Evolutionary conservation across 1,140 invertebrate species (phyloP), one percentile per base, ranked within the genome.

Genomic region (Anastatus disparis): DNA sequence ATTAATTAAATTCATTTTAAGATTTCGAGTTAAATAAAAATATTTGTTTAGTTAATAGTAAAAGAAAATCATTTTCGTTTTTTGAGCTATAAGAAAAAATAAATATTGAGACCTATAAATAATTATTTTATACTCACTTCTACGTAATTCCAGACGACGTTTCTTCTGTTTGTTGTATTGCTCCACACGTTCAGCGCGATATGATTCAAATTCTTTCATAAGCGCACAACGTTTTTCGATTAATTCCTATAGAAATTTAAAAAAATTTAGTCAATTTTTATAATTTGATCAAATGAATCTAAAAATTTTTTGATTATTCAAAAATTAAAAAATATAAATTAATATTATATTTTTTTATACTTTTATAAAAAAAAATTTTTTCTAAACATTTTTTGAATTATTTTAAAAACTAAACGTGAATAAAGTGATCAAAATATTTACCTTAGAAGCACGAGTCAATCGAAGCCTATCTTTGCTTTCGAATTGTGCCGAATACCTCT

Each of bases 401-500:
- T n/a, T n/a, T n/a, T n/a, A n/a, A n/a, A n/a, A n/a, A n/a, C n/a
- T n/a, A n/a, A n/a, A n/a, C n/a, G n/a, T n/a, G n/a, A n/a, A n/a
- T n/a, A n/a, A n/a, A n/a, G n/a, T n/a, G n/a, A n/a, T n/a, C n/a
- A n/a, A n/a, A n/a, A n/a, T n/a, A n/a, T n/a, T 26, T 82, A 91
- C 91, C 90, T 98, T 98, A 50, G 96, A 98, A 40, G 97, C 97
- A 77, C 97, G 95, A 50, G 93, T 95, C 79, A 94, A 89, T 56
- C 96, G 89, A 88, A 97, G 92, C 63, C 95, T 92, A 88, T 99
- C 98, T 84, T 99, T 97, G 76, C 93, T 93, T 79, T 99, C 97
- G 84, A 99, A 99, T 84, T 96, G 92, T 6, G 93, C 90, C 65
- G 95, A 96, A 88, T 98, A 99, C 81, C 97, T 97, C 88, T 99